Evolutionary conservation across 2,797 vertebrate genomes (phyloP), one percentile per base, ranked within the genome.

Genomic region (Gymnodraco acuticeps): DNA sequence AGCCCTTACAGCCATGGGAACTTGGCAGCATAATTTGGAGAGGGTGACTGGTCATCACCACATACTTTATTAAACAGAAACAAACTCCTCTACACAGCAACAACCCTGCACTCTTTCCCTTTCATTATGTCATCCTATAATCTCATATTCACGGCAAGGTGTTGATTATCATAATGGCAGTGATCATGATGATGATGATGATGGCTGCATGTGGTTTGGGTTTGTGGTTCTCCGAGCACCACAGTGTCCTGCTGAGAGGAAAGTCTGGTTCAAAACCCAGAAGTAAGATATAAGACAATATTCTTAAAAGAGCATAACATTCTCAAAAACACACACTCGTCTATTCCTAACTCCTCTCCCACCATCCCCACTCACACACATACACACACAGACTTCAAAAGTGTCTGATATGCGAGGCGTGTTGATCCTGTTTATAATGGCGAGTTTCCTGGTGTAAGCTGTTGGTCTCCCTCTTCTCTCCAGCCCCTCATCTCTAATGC

Each of bases 401-500:
- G 90, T 79, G 82, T 84, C 77, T 84, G 87, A 87, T 83, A 79
- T 77, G 76, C 72, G 47, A 79, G 81, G 85, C 70, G 63, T 84
- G 90, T 90, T 87, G 89, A 91, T 90, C 83, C 83, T 91, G 91
- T 92, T 93, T 89, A 86, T 90, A 89, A 90, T 77, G 81, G 83
- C 19, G 72, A 70, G 87, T 84, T 90, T 92, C 89, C 89, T 82
- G 83, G 86, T 81, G 88, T 90, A 88, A 90, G 88, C 87, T 71
- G 82, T 70, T 87, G 86, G 89, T 83, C 86, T 92, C 80, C 85
- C 80, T 86, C 84, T 85, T 79, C 89, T 88, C 93, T 92, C 83
- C 84, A 91, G 89, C 90, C 89, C 88, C 93, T 94, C 93, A 95
- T 95, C 91, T 93, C 93, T 95, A 94, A 95, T 95, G 93, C 93